phyloP scores from a whole-genome alignment of 2,888 invertebrate genomes.

The Leptinotarsa peninsularis region DNA sequence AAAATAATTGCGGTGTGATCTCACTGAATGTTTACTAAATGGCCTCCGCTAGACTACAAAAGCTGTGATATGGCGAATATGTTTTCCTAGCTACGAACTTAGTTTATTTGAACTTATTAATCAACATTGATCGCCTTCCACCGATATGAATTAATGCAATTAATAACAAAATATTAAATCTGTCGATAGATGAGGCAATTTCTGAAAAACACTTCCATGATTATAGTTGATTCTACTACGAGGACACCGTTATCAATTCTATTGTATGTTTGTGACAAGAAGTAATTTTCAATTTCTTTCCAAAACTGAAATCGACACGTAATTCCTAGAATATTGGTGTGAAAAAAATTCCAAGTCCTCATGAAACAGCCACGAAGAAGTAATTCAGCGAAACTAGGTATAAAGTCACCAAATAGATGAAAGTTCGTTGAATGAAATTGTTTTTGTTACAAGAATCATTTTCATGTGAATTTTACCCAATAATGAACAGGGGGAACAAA shows the following conservation, averaged over 20 bases:
- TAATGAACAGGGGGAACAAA: no score
- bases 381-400: no score
- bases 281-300: no score
- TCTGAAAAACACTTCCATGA: not conserved
- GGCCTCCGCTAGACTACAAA: slow-evolving; percentile 42
- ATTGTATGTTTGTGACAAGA: no score
- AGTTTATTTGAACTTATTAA: slow-evolving; percentile 15
- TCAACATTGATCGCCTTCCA: not conserved
- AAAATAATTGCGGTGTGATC: slow-evolving; percentile 50
- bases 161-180: slow-evolving; percentile 6
- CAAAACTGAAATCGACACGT: no score
- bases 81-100: not conserved
- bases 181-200: not conserved
- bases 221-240: not conserved
- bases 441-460: no score
- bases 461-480: no score
- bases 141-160: not conserved
- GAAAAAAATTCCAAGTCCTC: no score
- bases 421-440: no score
- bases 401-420: no score
- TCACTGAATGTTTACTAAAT: slow-evolving; percentile 40
- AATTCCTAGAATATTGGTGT: no score
- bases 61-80: slow-evolving; percentile 35
- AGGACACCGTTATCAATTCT: not conserved
- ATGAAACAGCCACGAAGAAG: no score